Evolutionary conservation across 2,888 invertebrate genomes (phyloP), one percentile per base, ranked within the genome.

Genomic region (Amiota communis): DNA sequence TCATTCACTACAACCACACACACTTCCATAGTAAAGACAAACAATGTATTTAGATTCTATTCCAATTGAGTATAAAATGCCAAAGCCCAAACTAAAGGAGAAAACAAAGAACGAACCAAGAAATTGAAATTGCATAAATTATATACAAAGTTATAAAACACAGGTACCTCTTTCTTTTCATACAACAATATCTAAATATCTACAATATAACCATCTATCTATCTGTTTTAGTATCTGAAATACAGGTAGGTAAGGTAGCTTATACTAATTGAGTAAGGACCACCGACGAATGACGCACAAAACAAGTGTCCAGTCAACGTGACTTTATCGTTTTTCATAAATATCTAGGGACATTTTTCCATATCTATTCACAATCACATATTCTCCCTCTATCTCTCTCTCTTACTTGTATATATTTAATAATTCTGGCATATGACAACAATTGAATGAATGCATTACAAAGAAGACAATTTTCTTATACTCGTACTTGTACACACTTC

Each of bases 81-180:
- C 48, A 67, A 51, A 13, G 17, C n/a, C 15, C 10, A 13, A 49
- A 67, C 11, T 36, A 51, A 51, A 13, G 20, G 20, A 51, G 48
- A 15, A 65, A n/a, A 11, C 9, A 36, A 63, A n/a, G 23, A 63
- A 23, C 36, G 46, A 61, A 48, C 17, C 56, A 51, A 69, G 64
- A 69, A 69, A 69, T 56, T 64, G 64, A 46, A 67, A 70, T 49
- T 59, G 70, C 57, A 70, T 59, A 59, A 59, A 59, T 70, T 70
- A 59, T 59, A 36, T 6, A 59, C 20, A 70, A 70, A 49, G 47
- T 59, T 53, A 17, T 53, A 68, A 53, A 36, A 36, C 36, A 51
- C 67, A 68, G 67, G 53, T 68, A 2, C 36, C 36, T 36, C 36
- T 36, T 6, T 36, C 36, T 36, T 36, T 36, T 36, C 36, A 36